These are phyloP conservation scores for Megaleporinus macrocephalus DNA, from an alignment of 2,113 vertebrate species.

Conservation along the genomic window DNA sequence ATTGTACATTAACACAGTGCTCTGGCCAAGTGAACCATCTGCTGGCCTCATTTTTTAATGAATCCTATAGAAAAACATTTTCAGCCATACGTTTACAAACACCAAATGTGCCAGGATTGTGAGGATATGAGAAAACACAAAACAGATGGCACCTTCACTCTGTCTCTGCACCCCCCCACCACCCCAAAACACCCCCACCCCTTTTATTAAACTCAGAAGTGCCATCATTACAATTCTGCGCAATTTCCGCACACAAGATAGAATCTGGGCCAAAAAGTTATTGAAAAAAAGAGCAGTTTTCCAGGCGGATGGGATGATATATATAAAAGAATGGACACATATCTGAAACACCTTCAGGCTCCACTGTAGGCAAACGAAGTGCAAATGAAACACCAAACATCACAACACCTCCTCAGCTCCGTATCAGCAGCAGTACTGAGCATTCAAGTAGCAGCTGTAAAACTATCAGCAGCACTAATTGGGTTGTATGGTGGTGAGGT, in stretches of 20 bases:
- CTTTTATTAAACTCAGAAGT: constrained; percentile 30
- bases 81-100: constrained; percentile 8
- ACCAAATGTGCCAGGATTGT: background rate
- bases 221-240: constrained; percentile 15
- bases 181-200: background rate
- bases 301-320: background rate
- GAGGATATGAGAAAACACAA: constrained; percentile 20
- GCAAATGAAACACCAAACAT: background rate
- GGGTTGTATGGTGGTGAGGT: background rate
- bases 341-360: background rate
- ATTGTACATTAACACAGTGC: background rate
- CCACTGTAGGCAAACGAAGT: background rate
- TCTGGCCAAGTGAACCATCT: background rate
- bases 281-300: constrained; percentile 33
- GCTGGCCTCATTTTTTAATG: background rate
- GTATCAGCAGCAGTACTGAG: background rate
- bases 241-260: constrained; percentile 51
- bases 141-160: constrained; percentile 5
- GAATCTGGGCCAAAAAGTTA: constrained; percentile 51
- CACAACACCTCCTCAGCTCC: background rate
- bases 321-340: background rate
- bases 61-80: constrained; percentile 10
- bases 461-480: constrained; percentile 12
- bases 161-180: background rate
- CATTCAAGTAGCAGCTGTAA: background rate